phyloP scores from a whole-genome alignment of 2,888 invertebrate species.

The Tachystola acroxantha region DNA sequence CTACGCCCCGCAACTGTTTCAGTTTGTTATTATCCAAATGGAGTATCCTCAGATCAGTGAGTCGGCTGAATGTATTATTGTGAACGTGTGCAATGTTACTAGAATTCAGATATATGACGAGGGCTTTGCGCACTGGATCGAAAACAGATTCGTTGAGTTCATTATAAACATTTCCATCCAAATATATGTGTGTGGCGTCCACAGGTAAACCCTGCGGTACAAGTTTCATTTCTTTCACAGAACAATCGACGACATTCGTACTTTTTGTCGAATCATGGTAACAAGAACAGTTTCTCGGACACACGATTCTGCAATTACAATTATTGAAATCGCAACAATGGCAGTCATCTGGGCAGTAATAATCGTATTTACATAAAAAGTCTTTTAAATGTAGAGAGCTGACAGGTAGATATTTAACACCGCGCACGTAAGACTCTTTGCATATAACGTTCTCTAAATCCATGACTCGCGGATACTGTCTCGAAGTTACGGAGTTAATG shows the following conservation, averaged over 20 bases:
- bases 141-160: conserved; percentile 80
- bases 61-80: conserved; percentile 91
- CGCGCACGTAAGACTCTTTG: conserved; percentile 89
- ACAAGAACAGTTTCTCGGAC: conserved; percentile 94
- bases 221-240: conserved; percentile 84
- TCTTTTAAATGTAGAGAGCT: conserved; percentile 87
- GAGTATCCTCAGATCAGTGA: conserved; percentile 85
- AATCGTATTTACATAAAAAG: conserved; percentile 93
- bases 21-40: conserved; percentile 93
- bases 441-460: conserved; percentile 93
- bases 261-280: conserved; percentile 96
- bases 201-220: conserved; percentile 91
- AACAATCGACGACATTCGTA: conserved; percentile 94
- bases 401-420: conserved; percentile 87
- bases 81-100: conserved; percentile 89
- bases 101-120: conserved; percentile 89
- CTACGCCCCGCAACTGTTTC: conserved; percentile 86
- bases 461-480: conserved; percentile 91
- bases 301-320: conserved; percentile 96
- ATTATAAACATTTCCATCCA: conserved; percentile 93
- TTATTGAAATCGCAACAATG: conserved; percentile 97
- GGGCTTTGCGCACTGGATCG: conserved; percentile 61
- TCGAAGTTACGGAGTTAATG: conserved; percentile 88
- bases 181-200: conserved; percentile 94
- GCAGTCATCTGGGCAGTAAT: conserved; percentile 93